Percentiles rank a stretch among this genome's conserved stretches.
Evolutionary conservation across 2,113 vertebrate genomes (phyloP).

Genomic region (Zosterops lateralis): DNA sequence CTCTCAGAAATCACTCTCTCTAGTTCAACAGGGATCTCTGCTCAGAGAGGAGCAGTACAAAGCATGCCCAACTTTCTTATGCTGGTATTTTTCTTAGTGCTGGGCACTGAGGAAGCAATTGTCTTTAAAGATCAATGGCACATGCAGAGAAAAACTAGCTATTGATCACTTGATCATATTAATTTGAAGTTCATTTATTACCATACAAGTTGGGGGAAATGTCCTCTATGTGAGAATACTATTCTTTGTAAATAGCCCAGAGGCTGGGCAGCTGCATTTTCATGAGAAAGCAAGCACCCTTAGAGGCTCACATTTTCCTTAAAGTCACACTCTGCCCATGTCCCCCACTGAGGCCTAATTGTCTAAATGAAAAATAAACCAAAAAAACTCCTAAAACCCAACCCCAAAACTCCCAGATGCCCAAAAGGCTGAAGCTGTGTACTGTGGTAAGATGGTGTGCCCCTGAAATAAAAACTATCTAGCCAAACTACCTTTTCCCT

Average conservation of each 20-base stretch:
- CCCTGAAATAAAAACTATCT: background rate
- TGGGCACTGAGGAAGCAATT: background rate
- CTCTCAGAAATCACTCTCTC: background rate
- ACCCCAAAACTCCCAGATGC: background rate
- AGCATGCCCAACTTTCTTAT: background rate
- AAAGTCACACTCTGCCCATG: background rate
- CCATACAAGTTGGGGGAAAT: background rate
- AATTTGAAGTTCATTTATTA: background rate
- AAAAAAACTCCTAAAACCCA: background rate
- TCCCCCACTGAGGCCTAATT: background rate
- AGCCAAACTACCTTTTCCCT: background rate
- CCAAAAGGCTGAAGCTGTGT: background rate
- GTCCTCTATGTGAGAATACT: background rate
- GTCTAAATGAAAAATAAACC: background rate
- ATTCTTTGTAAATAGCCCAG: background rate
- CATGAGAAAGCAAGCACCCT: background rate
- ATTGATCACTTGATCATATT: background rate
- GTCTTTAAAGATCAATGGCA: background rate
- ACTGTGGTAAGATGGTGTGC: rapidly evolving
- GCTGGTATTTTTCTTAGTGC: background rate
- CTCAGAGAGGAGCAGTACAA: background rate
- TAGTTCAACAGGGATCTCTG: background rate
- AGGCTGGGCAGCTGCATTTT: background rate
- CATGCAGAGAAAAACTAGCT: background rate
- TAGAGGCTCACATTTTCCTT: background rate